Percentiles rank a stretch among this genome's conserved stretches.
phyloP scores from a whole-genome alignment of 2,888 invertebrate genomes.

The Copidosoma aretas region DNA sequence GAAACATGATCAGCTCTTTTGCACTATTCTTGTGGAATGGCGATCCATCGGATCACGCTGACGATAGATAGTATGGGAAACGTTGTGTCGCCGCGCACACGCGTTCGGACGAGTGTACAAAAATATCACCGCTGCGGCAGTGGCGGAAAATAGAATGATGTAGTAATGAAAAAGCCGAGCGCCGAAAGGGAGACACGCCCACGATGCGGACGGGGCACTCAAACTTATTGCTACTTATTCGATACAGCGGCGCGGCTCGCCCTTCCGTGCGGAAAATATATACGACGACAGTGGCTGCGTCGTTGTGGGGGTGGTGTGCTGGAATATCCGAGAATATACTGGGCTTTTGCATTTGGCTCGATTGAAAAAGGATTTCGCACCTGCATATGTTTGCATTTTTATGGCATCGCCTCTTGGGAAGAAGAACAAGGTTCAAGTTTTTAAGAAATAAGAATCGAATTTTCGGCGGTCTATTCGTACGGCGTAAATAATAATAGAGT shows the following conservation, averaged over 20 bases:
- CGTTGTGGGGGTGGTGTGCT: not conserved
- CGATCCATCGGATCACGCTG: no score
- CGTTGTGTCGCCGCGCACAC: no score
- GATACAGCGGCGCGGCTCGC: slow-evolving; percentile 1
- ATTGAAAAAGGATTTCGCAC: not conserved
- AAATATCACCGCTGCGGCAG: not conserved
- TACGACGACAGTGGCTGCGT: no score
- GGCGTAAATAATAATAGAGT: no score
- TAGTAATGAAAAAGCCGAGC: slow-evolving; percentile 21
- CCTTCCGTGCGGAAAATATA: slow-evolving; percentile 12
- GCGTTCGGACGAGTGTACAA: not conserved
- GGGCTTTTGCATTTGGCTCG: not conserved
- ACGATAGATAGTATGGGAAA: no score
- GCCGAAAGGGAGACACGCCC: not conserved
- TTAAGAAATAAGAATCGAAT: no score
- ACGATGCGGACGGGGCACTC: slow-evolving; percentile 24
- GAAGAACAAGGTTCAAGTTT: no score
- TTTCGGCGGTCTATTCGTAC: no score
- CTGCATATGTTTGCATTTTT: no score
- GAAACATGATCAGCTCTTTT: no score
- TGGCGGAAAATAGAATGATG: not conserved
- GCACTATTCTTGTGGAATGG: no score
- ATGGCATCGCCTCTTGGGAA: no score
- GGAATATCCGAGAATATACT: not conserved
- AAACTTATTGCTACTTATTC: slow-evolving; percentile 36